A percentile compares a stretch with the other conserved stretches of the same genome.
Evolutionary conservation across 1,140 invertebrate species (phyloP).

Genomic region (Heliconius hermathena): DNA sequence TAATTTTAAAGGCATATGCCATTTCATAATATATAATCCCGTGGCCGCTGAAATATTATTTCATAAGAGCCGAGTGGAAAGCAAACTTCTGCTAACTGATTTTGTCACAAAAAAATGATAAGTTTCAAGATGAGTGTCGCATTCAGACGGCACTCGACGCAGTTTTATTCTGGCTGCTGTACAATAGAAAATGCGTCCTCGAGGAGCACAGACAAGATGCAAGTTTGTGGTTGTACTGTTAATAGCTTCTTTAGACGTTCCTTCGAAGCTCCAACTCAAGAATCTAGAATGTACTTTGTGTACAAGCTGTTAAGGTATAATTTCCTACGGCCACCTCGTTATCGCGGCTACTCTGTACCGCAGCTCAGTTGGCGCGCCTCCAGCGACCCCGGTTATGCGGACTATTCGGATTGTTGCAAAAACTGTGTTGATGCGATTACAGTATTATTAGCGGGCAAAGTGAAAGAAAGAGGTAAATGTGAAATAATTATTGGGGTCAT

Average conservation of each 20-base stretch:
- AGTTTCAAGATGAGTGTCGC: neutral
- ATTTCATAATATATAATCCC: no score
- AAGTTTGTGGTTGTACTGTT: slow-evolving; percentile 35
- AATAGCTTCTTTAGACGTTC: slow-evolving; percentile 32
- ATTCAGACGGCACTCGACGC: neutral
- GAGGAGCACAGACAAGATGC: slow-evolving; percentile 23
- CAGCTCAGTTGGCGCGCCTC: slow-evolving; percentile 30
- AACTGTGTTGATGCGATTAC: slow-evolving; percentile 33
- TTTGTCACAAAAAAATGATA: neutral
- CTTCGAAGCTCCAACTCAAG: neutral
- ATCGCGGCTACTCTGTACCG: slow-evolving; percentile 11
- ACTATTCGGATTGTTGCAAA: slow-evolving; percentile 34
- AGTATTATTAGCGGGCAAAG: slow-evolving; percentile 14
- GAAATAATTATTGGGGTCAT: no score
- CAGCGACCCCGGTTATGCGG: slow-evolving; percentile 26
- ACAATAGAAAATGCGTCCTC: slow-evolving; percentile 26
- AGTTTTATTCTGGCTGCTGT: slow-evolving; percentile 4
- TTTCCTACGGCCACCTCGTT: neutral
- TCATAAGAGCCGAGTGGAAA: neutral
- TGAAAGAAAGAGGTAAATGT: neutral
- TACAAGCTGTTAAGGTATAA: neutral
- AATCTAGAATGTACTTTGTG: neutral
- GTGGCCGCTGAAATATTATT: neutral
- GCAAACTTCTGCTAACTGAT: slow-evolving; percentile 2
- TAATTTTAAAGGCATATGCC: no score